phyloP scores from a whole-genome alignment of 2,888 invertebrate species.

The Drosophila nr. medialis region DNA sequence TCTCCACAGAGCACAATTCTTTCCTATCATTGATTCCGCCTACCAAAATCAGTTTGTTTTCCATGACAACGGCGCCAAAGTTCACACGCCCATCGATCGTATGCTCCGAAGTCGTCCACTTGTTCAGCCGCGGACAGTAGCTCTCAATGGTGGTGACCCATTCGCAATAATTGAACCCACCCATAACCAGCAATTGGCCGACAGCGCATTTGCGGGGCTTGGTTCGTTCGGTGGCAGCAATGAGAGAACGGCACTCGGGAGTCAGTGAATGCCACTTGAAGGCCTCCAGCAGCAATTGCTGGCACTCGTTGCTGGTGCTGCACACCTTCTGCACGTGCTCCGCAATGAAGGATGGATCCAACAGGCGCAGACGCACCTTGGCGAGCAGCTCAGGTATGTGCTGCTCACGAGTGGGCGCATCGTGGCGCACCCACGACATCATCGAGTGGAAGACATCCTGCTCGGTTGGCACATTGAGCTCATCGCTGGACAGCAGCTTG shows the following conservation, averaged over 20 bases:
- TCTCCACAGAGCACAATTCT: slow-evolving; percentile 89
- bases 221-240: slow-evolving; percentile 90
- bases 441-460: too few relatives aligned
- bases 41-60: slow-evolving; percentile 92
- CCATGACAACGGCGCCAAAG: slow-evolving; percentile 95
- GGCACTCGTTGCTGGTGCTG: slow-evolving; percentile 89
- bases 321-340: slow-evolving; percentile 92
- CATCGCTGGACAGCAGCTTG: too few relatives aligned
- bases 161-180: too few relatives aligned
- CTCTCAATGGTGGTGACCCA: too few relatives aligned
- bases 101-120: slow-evolving; percentile 83
- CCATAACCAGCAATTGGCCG: slow-evolving; percentile 90
- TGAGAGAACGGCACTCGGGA: slow-evolving; percentile 92
- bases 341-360: slow-evolving; percentile 95
- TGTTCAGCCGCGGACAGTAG: slow-evolving; percentile 86
- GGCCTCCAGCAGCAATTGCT: slow-evolving; percentile 96
- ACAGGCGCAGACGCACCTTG: slow-evolving; percentile 92
- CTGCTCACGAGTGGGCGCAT: too few relatives aligned
- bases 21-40: slow-evolving; percentile 90
- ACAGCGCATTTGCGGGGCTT: slow-evolving; percentile 91
- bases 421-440: too few relatives aligned
- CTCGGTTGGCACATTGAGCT: too few relatives aligned
- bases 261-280: slow-evolving; percentile 94
- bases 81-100: slow-evolving; percentile 89
- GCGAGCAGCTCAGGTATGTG: slow-evolving; percentile 90